Conservation (phyloP, 2,113 vertebrate genomes). For the Varanus komodoensis region DNA sequence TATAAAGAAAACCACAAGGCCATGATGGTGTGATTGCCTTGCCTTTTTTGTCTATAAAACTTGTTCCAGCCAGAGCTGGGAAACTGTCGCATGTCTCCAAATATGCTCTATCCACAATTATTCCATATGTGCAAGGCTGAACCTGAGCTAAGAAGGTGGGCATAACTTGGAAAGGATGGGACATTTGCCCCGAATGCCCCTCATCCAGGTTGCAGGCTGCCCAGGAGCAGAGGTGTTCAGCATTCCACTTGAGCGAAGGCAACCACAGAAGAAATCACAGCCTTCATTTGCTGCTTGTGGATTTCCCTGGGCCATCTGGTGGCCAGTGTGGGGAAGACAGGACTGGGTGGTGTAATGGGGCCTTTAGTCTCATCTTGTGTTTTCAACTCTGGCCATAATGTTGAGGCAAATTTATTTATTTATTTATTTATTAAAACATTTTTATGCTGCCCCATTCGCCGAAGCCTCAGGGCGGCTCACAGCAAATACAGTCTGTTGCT, state of each 20-base stretch:
- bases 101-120: background rate
- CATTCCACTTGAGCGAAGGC: too few relatives aligned
- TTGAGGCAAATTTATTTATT: too few relatives aligned
- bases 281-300: too few relatives aligned
- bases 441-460: too few relatives aligned
- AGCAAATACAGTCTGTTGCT: background rate
- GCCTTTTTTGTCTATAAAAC: background rate
- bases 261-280: too few relatives aligned
- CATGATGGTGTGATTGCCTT: background rate
- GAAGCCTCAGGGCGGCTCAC: too few relatives aligned
- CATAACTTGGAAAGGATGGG: background rate
- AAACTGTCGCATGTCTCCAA: too few relatives aligned
- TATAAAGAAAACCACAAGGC: background rate
- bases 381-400: background rate
- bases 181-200: background rate
- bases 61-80: background rate
- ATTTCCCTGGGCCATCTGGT: too few relatives aligned
- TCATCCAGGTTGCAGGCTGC: background rate
- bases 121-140: too few relatives aligned
- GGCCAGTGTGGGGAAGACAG: too few relatives aligned
- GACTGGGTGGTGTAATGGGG: background rate
- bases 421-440: too few relatives aligned
- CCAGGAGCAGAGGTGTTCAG: too few relatives aligned
- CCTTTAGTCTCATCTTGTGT: background rate
- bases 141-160: background rate